phyloP scores from a whole-genome alignment of 2,888 invertebrate genomes.

The Beris morrisii region DNA sequence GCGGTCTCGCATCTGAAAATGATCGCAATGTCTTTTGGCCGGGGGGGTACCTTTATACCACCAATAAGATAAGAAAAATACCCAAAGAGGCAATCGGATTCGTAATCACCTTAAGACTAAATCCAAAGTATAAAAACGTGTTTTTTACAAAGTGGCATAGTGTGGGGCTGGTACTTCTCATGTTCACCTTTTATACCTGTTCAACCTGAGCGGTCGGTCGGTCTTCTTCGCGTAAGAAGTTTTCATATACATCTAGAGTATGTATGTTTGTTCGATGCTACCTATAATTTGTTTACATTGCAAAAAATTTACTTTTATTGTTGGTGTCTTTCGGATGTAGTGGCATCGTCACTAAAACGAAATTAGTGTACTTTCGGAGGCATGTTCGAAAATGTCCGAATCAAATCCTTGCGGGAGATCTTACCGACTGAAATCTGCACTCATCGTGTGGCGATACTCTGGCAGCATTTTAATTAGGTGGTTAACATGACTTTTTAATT shows the following conservation, averaged over 20 bases:
- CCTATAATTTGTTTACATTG: constrained; percentile 31
- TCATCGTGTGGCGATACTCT: constrained; percentile 20
- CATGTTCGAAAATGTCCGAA: constrained; percentile 10
- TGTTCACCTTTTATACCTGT: background rate
- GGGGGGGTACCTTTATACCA: background rate
- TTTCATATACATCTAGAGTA: background rate
- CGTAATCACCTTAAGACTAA: constrained; percentile 32
- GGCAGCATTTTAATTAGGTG: constrained; percentile 34
- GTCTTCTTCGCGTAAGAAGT: background rate
- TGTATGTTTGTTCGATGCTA: constrained; percentile 7
- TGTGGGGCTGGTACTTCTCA: constrained; percentile 31
- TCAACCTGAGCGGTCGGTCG: background rate
- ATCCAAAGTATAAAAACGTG: constrained; percentile 56
- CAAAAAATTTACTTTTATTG: constrained; percentile 29
- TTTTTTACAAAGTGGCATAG: constrained; percentile 42
- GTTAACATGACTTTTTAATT: constrained; percentile 35
- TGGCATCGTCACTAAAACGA: constrained; percentile 28
- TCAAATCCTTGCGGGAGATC: background rate
- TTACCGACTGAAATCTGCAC: background rate
- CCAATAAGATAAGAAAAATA: constrained; percentile 5
- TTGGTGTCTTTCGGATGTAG: constrained; percentile 21
- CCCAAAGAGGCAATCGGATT: constrained; percentile 6
- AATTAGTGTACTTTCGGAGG: constrained; percentile 31
- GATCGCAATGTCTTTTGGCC: background rate
- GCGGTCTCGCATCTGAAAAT: background rate